phyloP scores from a whole-genome alignment of 2,888 invertebrate species.

The Pristionchus mayeri region DNA sequence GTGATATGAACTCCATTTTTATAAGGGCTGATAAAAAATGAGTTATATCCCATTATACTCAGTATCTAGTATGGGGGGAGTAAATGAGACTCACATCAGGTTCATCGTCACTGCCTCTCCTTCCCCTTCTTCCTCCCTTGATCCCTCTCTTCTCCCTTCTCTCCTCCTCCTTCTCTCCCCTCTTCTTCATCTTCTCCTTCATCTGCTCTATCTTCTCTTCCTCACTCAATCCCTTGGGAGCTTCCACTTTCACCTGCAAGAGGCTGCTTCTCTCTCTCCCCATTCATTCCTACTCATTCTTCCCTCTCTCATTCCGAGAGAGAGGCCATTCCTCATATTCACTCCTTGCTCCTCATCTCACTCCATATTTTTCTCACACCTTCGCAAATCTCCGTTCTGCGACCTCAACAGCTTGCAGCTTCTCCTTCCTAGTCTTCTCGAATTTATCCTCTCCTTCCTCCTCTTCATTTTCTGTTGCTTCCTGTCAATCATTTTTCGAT shows the following conservation, averaged over 20 bases:
- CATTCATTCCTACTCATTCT: no score
- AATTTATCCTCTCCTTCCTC: constrained; percentile 27
- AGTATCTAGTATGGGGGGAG: no score
- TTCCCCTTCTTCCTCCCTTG: constrained; percentile 28
- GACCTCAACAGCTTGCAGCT: constrained; percentile 26
- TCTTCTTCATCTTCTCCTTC: constrained; percentile 48
- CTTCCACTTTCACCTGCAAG: constrained; percentile 45
- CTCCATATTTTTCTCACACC: not conserved
- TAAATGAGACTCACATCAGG: constrained; percentile 22
- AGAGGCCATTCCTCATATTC: no score
- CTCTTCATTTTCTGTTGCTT: constrained; percentile 11
- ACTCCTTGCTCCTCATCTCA: not conserved
- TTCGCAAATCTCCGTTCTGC: constrained; percentile 31
- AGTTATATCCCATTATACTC: no score
- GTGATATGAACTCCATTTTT: no score
- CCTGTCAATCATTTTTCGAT: not conserved
- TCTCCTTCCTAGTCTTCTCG: constrained; percentile 41
- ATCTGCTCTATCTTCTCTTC: constrained; percentile 45
- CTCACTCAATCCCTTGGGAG: constrained; percentile 44
- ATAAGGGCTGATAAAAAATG: no score
- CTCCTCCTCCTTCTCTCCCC: constrained; percentile 46
- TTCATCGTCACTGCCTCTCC: constrained; percentile 47
- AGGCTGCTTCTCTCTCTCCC: no score
- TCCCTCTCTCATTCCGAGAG: no score
- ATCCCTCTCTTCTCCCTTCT: constrained; percentile 25